phyloP scores from a whole-genome alignment of 2,113 vertebrate genomes.

The Etheostoma spectabile region DNA sequence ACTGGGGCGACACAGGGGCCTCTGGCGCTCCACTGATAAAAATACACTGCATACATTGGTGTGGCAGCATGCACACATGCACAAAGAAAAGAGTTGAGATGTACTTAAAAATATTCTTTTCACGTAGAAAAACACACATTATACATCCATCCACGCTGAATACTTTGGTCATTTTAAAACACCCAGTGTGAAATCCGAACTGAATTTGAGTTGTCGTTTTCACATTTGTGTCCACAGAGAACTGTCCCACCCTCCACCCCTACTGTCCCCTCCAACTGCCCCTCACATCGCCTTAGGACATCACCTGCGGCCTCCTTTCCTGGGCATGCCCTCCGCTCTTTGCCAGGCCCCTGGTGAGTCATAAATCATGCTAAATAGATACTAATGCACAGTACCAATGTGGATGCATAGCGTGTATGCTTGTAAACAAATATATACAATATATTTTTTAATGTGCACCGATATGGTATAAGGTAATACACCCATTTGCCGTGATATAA shows the following conservation, averaged over 20 bases:
- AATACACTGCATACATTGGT: conserved; percentile 73
- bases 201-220: background rate
- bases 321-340: conserved; percentile 94
- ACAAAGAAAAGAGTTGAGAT: conserved; percentile 10
- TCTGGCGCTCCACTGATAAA: conserved; percentile 79
- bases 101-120: conserved; percentile 8
- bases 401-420: background rate
- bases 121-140: conserved; percentile 1
- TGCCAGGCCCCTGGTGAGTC: conserved; percentile 95
- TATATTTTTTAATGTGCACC: background rate
- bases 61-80: conserved; percentile 19
- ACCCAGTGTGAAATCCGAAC: conserved; percentile 2
- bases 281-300: conserved; percentile 95
- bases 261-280: conserved; percentile 93
- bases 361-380: background rate
- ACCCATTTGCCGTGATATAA: too few species aligned
- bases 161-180: background rate
- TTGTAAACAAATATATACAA: background rate
- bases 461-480: background rate
- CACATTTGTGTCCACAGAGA: conserved; percentile 86
- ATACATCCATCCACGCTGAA: background rate
- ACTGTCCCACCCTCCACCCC: conserved; percentile 91
- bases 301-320: conserved; percentile 94
- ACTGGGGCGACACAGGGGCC: conserved; percentile 75
- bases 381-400: background rate